Evolutionary conservation across 1,140 invertebrate species (phyloP).

Genomic region (Drosophila punjabiensis): DNA sequence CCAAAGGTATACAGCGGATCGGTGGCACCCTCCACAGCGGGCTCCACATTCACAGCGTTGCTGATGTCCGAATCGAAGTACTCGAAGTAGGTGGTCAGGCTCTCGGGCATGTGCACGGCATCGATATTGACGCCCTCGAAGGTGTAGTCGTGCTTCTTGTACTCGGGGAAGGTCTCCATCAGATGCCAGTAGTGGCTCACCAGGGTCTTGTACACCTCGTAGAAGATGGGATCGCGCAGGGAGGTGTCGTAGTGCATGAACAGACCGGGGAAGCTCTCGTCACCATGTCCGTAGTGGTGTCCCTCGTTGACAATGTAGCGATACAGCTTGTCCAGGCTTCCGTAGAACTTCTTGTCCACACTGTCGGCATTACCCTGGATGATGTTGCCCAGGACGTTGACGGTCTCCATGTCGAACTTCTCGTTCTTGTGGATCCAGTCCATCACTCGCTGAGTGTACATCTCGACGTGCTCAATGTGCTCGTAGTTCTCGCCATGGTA

Average conservation of each 20-base stretch:
- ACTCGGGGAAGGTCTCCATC: slow-evolving; percentile 86
- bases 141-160: slow-evolving; percentile 87
- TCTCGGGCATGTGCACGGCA: slow-evolving; percentile 87
- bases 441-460: slow-evolving; percentile 88
- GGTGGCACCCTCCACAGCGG: slow-evolving; percentile 18
- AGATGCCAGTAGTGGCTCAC: slow-evolving; percentile 87
- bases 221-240: slow-evolving; percentile 89
- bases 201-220: slow-evolving; percentile 88
- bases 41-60: slow-evolving; percentile 87
- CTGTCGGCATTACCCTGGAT: slow-evolving; percentile 86
- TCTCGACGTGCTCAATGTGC: slow-evolving; percentile 82
- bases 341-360: slow-evolving; percentile 85
- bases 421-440: slow-evolving; percentile 88
- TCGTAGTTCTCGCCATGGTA: slow-evolving; percentile 86
- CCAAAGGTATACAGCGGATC: slow-evolving; percentile 86
- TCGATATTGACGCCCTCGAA: slow-evolving; percentile 89
- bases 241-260: slow-evolving; percentile 87
- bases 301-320: slow-evolving; percentile 85
- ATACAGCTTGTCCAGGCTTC: slow-evolving; percentile 82
- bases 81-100: slow-evolving; percentile 90
- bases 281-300: slow-evolving; percentile 66
- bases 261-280: slow-evolving; percentile 85
- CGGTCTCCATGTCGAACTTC: slow-evolving; percentile 85
- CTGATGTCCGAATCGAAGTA: slow-evolving; percentile 89
- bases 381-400: slow-evolving; percentile 87